Evolutionary conservation across 2,113 vertebrate genomes (phyloP).

Genomic region (Thalassarche chlororhynchos): DNA sequence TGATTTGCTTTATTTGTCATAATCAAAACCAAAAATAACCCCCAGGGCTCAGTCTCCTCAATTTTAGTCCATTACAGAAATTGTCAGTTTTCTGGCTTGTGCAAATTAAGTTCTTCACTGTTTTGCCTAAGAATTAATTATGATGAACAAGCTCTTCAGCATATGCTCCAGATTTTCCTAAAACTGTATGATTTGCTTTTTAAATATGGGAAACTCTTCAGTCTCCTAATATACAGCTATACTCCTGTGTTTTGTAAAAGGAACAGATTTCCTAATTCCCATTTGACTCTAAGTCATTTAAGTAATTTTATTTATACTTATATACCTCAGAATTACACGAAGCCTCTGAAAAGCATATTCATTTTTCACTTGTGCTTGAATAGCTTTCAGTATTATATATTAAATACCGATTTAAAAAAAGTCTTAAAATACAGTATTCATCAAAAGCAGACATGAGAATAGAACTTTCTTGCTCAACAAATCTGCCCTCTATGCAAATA

Average conservation of each 20-base stretch:
- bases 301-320: background rate
- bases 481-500: background rate
- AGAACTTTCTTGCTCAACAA: background rate
- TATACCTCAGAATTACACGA: background rate
- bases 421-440: background rate
- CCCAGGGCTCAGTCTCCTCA: background rate
- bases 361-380: background rate
- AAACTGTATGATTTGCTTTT: background rate
- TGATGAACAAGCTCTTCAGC: background rate
- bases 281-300: background rate
- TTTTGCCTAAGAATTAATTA: background rate
- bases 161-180: background rate
- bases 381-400: background rate
- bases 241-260: background rate
- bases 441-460: background rate
- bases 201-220: background rate
- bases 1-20: slow-evolving; percentile 9
- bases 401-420: background rate
- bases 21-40: background rate
- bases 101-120: background rate
- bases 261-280: background rate
- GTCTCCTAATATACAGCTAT: background rate
- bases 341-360: background rate
- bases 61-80: background rate
- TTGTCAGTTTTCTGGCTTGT: background rate